These are phyloP conservation scores for Columba guinea DNA, from an alignment of 2,797 vertebrate species.

Conservation along the genomic window DNA sequence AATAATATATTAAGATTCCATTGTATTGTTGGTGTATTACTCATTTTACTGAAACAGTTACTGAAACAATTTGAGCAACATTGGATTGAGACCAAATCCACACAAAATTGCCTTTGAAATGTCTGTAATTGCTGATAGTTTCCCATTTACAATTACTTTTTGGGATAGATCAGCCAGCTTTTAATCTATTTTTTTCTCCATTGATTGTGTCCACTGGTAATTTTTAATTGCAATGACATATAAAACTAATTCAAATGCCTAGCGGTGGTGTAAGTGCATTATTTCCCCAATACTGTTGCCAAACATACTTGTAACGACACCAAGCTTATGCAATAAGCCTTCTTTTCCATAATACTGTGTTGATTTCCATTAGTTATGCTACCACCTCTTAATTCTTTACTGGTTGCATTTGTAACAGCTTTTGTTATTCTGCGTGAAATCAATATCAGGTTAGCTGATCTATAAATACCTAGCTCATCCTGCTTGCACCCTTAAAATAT, in stretches of 20 bases:
- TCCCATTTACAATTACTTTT: slow-evolving; percentile 17
- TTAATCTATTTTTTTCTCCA: slow-evolving; percentile 22
- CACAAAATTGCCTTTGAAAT: not conserved
- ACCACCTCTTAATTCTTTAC: not conserved
- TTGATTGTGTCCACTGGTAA: slow-evolving; percentile 32
- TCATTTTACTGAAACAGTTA: not conserved
- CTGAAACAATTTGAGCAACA: not conserved
- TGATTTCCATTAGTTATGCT: slow-evolving; percentile 12
- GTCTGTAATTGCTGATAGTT: slow-evolving; percentile 3
- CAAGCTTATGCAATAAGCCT: not conserved
- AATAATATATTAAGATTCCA: too few species aligned
- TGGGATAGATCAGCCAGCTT: not conserved
- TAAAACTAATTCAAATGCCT: slow-evolving; percentile 36
- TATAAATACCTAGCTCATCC: not conserved
- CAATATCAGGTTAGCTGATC: not conserved
- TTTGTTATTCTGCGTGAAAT: slow-evolving; percentile 29
- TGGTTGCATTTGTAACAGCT: not conserved
- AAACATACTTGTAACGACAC: not conserved
- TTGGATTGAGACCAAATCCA: not conserved
- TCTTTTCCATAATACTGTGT: not conserved
- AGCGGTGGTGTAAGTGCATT: not conserved
- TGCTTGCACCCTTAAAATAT: not conserved
- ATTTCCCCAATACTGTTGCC: not conserved
- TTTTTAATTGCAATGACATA: slow-evolving; percentile 49
- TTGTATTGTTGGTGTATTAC: not conserved